Evolutionary conservation across 2,797 vertebrate species (phyloP).

Genomic region (Tolypeutes matacus): DNA sequence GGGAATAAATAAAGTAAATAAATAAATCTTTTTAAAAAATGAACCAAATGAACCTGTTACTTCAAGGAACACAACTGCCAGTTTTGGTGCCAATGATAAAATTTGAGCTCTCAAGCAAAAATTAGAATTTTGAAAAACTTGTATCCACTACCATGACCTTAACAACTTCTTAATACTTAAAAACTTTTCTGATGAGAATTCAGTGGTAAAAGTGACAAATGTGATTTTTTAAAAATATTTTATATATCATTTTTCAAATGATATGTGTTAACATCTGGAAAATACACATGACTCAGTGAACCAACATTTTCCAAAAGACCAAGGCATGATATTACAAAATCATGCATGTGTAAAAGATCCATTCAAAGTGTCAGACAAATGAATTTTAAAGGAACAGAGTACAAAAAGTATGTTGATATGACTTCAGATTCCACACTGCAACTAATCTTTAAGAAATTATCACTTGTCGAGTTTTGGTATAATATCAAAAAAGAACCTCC

Average conservation of each 20-base stretch:
- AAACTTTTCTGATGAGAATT: not conserved
- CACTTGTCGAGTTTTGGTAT: constrained; percentile 46
- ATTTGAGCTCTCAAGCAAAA: constrained; percentile 55
- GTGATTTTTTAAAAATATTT: not conserved
- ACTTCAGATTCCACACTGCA: constrained; percentile 49
- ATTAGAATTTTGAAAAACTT: constrained; percentile 55
- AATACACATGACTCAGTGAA: not conserved
- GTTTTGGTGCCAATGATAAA: constrained; percentile 48
- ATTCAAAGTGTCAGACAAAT: constrained; percentile 14
- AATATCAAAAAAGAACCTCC: constrained; percentile 20
- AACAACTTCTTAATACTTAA: constrained; percentile 51
- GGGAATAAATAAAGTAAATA: too few species aligned
- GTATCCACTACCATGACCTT: not conserved
- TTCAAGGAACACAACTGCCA: constrained; percentile 34
- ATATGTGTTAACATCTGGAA: constrained; percentile 48
- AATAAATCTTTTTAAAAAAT: not conserved
- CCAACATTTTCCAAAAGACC: constrained; percentile 56
- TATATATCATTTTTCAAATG: not conserved
- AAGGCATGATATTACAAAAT: constrained; percentile 34
- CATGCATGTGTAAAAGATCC: not conserved
- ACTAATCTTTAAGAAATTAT: constrained; percentile 61
- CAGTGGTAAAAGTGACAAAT: constrained; percentile 49
- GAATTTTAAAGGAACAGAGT: constrained; percentile 49
- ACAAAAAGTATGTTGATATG: constrained; percentile 23
- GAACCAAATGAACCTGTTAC: constrained; percentile 36